Evolutionary conservation across 2,113 vertebrate species (phyloP).

Genomic region (Piprites chloris): DNA sequence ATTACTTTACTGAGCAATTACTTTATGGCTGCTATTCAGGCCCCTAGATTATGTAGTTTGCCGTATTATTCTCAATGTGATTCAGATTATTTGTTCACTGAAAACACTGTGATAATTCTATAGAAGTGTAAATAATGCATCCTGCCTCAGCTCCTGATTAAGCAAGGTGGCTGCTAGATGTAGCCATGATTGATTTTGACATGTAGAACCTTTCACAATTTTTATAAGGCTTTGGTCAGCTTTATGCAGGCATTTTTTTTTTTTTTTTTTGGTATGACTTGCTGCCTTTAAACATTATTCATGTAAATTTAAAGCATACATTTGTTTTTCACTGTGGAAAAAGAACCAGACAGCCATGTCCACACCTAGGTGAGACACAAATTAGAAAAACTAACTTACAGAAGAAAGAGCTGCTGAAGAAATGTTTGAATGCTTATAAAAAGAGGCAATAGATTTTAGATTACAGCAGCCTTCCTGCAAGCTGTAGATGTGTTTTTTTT

Average conservation of each 20-base stretch:
- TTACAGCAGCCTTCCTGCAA: background rate
- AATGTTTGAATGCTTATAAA: background rate
- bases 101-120: background rate
- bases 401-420: background rate
- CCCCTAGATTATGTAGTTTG: background rate
- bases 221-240: background rate
- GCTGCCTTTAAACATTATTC: background rate
- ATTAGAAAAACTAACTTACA: background rate
- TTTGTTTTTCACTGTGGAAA: background rate
- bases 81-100: background rate
- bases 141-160: background rate
- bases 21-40: background rate
- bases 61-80: background rate
- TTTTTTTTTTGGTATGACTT: background rate
- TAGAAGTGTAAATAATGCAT: background rate
- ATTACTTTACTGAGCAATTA: background rate
- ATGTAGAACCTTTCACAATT: background rate
- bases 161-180: background rate
- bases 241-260: background rate
- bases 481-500: background rate
- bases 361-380: background rate
- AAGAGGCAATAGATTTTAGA: background rate
- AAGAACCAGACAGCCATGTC: background rate
- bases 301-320: background rate
- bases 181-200: background rate